Conservation (phyloP, 2,888 invertebrate genomes). For the Nasonia oneida region DNA sequence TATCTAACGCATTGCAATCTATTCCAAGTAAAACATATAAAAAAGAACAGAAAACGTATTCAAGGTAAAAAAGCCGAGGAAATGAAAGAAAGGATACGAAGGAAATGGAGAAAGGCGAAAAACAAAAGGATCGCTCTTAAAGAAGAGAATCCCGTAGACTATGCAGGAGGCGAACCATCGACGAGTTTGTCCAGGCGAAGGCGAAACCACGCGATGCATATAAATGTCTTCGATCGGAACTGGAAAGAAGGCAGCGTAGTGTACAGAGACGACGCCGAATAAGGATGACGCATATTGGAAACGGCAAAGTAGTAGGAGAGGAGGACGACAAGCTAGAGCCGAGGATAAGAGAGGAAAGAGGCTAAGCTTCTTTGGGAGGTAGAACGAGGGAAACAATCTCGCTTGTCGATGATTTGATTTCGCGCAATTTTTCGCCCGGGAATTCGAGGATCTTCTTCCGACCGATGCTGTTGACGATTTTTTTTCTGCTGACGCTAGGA, state of each 20-base stretch:
- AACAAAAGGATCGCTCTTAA: constrained; percentile 44
- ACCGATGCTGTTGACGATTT: not conserved
- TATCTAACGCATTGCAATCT: too few species aligned
- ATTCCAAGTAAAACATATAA: too few species aligned
- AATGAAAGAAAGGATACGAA: not conserved
- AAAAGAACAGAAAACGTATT: too few species aligned
- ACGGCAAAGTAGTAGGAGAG: not conserved
- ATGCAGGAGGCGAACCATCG: constrained; percentile 28
- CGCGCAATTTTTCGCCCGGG: constrained; percentile 40
- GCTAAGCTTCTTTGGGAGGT: constrained; percentile 19
- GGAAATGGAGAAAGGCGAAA: not conserved
- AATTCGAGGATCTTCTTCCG: constrained; percentile 6
- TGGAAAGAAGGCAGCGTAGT: not conserved
- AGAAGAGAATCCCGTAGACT: constrained; percentile 24
- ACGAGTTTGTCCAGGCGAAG: constrained; percentile 53
- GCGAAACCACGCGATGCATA: constrained; percentile 67
- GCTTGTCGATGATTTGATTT: constrained; percentile 51
- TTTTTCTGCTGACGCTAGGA: constrained; percentile 36
- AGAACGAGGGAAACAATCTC: constrained; percentile 45
- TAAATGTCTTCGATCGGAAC: constrained; percentile 65
- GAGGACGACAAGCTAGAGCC: not conserved
- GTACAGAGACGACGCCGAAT: constrained; percentile 16
- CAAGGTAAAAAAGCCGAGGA: not conserved
- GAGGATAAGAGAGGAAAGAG: constrained; percentile 7
- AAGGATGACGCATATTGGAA: constrained; percentile 24